phyloP scores from a whole-genome alignment of 2,113 vertebrate species.

The Trematomus loennbergii region DNA sequence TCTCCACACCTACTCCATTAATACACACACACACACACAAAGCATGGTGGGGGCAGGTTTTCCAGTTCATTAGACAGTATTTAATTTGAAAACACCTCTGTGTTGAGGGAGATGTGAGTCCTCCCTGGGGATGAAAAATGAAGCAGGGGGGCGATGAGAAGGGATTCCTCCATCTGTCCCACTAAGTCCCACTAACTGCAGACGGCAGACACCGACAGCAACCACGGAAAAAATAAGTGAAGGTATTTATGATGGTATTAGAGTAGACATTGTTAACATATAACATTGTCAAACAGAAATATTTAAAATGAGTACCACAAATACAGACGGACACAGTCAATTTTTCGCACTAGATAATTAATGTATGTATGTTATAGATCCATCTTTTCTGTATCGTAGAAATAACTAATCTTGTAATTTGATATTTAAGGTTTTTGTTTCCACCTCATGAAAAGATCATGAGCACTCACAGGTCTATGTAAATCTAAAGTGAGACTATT shows the following conservation, averaged over 20 bases:
- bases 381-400: too few relatives aligned
- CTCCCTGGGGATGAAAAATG: conserved; percentile 68
- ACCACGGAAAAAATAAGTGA: conserved; percentile 4
- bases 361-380: too few relatives aligned
- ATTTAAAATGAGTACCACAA: too few relatives aligned
- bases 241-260: conserved; percentile 42
- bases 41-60: conserved; percentile 66
- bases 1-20: conserved; percentile 22
- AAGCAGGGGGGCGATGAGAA: conserved; percentile 68
- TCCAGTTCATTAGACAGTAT: conserved; percentile 83
- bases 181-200: conserved; percentile 43
- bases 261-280: conserved; percentile 24
- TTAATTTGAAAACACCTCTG: conserved; percentile 84
- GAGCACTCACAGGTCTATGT: too few relatives aligned
- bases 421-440: too few relatives aligned
- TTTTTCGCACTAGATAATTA: too few relatives aligned
- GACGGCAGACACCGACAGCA: conserved; percentile 39
- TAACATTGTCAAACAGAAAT: too few relatives aligned
- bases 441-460: too few relatives aligned
- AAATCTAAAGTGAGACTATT: too few relatives aligned
- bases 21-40: conserved; percentile 30
- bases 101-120: conserved; percentile 76
- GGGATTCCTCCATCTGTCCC: conserved; percentile 81
- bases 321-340: too few relatives aligned
- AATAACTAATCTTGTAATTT: too few relatives aligned